A percentile compares a stretch with the other conserved stretches of the same genome.
Evolutionary conservation across 2,888 invertebrate species (phyloP).

Genomic region (Cantharis nigra): DNA sequence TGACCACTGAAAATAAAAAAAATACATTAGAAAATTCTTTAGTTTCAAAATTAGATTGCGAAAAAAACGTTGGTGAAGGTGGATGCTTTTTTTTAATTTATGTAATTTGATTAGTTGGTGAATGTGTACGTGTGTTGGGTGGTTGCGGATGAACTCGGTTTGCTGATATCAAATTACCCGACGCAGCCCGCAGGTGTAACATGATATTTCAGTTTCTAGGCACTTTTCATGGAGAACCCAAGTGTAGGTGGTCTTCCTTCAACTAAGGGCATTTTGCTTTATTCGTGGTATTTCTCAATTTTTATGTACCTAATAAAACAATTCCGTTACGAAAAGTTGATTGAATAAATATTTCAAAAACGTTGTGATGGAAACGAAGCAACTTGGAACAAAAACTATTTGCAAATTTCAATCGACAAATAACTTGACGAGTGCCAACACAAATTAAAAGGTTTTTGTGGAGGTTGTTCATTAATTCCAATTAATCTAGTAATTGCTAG

Average conservation of each 20-base stretch:
- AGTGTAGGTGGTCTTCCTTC: conserved; percentile 38
- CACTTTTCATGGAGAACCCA: conserved; percentile 30
- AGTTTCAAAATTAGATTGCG: neutral
- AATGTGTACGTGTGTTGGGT: conserved; percentile 37
- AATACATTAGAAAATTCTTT: neutral
- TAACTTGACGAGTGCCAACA: neutral
- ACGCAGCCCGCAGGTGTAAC: conserved; percentile 52
- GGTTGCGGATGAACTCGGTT: conserved; percentile 41
- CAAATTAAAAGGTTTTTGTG: neutral
- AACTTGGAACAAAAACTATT: neutral
- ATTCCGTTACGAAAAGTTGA: neutral
- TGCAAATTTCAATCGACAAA: neutral
- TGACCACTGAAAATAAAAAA: conserved; percentile 48
- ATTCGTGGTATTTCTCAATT: neutral
- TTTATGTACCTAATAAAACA: neutral
- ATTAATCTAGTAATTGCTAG: neutral
- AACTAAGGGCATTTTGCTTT: neutral
- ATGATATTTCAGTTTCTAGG: conserved; percentile 39
- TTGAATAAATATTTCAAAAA: neutral
- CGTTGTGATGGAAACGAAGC: neutral
- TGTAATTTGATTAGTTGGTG: conserved; percentile 32
- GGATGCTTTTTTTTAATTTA: conserved; percentile 4
- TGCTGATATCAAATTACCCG: conserved; percentile 49
- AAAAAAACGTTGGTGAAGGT: neutral
- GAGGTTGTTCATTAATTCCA: neutral